Conservation (phyloP, 2,113 vertebrate genomes). For the Seriola aureovittata region DNA sequence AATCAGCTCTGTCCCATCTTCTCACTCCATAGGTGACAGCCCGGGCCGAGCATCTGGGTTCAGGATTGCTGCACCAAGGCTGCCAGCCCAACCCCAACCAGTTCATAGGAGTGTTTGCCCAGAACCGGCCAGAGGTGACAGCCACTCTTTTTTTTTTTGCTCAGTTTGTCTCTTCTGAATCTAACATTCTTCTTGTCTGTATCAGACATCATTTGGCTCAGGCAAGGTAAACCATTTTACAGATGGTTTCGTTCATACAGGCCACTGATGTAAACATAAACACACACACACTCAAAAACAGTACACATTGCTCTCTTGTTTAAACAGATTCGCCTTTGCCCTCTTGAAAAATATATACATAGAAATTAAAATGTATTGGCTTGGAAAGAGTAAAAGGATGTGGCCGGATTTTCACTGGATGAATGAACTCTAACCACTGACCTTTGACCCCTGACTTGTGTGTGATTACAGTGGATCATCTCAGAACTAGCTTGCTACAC, state of each 20-base stretch:
- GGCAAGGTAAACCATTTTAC: neutral
- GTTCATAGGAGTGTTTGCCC: conserved; percentile 97
- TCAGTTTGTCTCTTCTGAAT: neutral
- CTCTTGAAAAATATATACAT: neutral
- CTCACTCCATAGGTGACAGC: conserved; percentile 86
- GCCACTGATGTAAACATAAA: neutral
- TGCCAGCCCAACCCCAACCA: conserved; percentile 90
- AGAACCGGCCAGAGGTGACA: conserved; percentile 96
- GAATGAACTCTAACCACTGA: neutral
- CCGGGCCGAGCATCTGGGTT: conserved; percentile 94
- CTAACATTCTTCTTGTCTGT: neutral
- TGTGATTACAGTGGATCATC: conserved; percentile 93
- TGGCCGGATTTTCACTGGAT: neutral
- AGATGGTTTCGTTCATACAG: neutral
- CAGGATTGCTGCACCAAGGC: conserved; percentile 93
- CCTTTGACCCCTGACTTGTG: conserved; percentile 26
- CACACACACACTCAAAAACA: neutral
- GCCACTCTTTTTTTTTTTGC: neutral
- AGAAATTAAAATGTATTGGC: neutral
- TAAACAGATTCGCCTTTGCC: neutral
- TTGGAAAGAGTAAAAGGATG: neutral
- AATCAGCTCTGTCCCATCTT: neutral
- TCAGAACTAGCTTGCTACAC: conserved; percentile 98
- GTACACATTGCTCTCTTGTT: neutral
- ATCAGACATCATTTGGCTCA: neutral